Base-by-base conservation (phyloP, 2,888 invertebrate species). In the Ctena decussata region DNA sequence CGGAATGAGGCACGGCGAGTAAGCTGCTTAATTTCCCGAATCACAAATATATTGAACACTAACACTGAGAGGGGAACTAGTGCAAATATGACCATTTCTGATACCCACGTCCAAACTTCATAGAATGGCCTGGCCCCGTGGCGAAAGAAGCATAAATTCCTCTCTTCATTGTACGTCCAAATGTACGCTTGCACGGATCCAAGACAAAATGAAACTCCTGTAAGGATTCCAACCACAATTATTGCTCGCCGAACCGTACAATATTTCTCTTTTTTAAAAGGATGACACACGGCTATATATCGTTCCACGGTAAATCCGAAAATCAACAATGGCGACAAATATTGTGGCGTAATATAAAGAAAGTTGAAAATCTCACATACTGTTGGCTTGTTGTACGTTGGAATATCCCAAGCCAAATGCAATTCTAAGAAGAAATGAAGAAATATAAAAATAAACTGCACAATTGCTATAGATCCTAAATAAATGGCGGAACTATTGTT, bases 401-500 rank as follows among this genome's bases (percentile, higher is more conserved):
- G 87, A 6, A 94, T 86, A 39, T 91, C 94, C 95, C 95, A 96
- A 21, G 95, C 95, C 70, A 93, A 92, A 65, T 93, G 91, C 21
- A 95, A 86, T 84, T 96, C 95, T 71, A 93, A 85, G 21, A 95
- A 82, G 18, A 95, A 89, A 84, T 95, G 95, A 35, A 95, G 87
- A 80, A 92, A 84, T 11, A 95, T 91, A 74, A 95, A 94, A 0
- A 94, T 77, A 39, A 93, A 91, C 86, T 95, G 95, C 1, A 94
- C 93, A 21, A 95, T 91, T 27, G 95, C 93, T 53, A 96, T 90
- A 0, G 94, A 92, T 8, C 95, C 95, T 8, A 95, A 90, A 87
- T 95, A 96, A 39, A 95, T 93, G 18, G 95, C 96, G 0, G 95
- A 95, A 0, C 95, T 95, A 85, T 95, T 95, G 77, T 95, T 94